Evolutionary conservation across 2,797 vertebrate species (phyloP).

Genomic region (Euthynnus affinis): DNA sequence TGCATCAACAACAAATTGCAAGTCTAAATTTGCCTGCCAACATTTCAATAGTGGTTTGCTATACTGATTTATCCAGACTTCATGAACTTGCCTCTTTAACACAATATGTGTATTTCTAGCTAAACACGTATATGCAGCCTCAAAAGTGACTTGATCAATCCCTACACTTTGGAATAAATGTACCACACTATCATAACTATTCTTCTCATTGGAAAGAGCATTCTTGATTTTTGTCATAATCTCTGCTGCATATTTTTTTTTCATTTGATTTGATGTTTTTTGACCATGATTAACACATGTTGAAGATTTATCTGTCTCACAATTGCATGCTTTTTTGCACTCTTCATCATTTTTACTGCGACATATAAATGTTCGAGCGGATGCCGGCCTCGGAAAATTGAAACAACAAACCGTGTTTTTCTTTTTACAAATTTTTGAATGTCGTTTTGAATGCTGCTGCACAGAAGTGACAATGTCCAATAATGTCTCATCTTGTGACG

Average conservation of each 20-base stretch:
- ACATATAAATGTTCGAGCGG: background rate
- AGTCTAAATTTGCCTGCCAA: slow-evolving; percentile 25
- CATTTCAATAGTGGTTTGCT: background rate
- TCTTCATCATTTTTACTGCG: too few relatives aligned
- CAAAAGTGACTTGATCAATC: too few relatives aligned
- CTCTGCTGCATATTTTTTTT: too few relatives aligned
- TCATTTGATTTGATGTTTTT: too few relatives aligned
- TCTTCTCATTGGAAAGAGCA: too few relatives aligned
- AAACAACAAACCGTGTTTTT: background rate
- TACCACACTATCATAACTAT: too few relatives aligned
- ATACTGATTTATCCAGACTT: slow-evolving; percentile 22
- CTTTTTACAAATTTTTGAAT: slow-evolving; percentile 19
- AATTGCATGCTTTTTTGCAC: too few relatives aligned
- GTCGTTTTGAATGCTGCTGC: slow-evolving; percentile 11
- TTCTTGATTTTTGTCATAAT: too few relatives aligned
- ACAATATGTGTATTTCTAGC: background rate
- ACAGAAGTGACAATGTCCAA: slow-evolving; percentile 10
- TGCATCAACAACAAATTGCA: slow-evolving; percentile 4
- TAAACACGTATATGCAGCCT: too few relatives aligned
- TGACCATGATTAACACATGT: too few relatives aligned
- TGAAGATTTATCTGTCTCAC: too few relatives aligned
- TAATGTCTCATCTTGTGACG: background rate
- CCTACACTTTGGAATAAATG: too few relatives aligned
- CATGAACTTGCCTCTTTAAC: background rate
- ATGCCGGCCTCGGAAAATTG: slow-evolving; percentile 1